Evolutionary conservation across 2,113 vertebrate species (phyloP).

Genomic region (Nicator chloris): DNA sequence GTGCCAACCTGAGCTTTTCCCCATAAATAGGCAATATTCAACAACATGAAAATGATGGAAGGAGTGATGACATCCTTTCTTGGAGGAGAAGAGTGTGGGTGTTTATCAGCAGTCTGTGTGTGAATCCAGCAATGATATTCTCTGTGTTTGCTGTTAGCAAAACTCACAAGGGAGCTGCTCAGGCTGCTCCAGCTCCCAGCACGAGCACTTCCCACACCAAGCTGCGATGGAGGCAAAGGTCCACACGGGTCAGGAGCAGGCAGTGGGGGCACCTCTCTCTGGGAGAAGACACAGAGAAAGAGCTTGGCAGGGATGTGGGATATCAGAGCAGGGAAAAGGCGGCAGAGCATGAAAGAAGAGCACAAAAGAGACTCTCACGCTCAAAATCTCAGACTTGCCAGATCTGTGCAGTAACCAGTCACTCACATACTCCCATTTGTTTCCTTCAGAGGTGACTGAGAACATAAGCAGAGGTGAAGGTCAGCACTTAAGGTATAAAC

Average conservation of each 20-base stretch:
- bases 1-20: not conserved
- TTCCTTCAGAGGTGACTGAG: not conserved
- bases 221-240: not conserved
- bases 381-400: not conserved
- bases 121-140: not conserved
- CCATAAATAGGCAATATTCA: not conserved
- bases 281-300: not conserved
- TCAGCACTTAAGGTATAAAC: not conserved
- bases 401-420: not conserved
- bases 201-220: accelerated
- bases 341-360: not conserved
- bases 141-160: not conserved
- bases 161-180: not conserved
- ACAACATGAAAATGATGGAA: not conserved
- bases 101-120: conserved; percentile 12
- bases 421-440: not conserved
- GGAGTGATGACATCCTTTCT: not conserved
- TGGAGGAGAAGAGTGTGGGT: not conserved
- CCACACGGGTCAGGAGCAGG: not conserved
- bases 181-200: not conserved
- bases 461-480: not conserved
- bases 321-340: not conserved
- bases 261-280: not conserved
- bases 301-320: not conserved
- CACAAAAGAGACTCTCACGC: not conserved